Evolutionary conservation across 2,888 invertebrate genomes (phyloP).

Genomic region (Pseudoips prasinana): DNA sequence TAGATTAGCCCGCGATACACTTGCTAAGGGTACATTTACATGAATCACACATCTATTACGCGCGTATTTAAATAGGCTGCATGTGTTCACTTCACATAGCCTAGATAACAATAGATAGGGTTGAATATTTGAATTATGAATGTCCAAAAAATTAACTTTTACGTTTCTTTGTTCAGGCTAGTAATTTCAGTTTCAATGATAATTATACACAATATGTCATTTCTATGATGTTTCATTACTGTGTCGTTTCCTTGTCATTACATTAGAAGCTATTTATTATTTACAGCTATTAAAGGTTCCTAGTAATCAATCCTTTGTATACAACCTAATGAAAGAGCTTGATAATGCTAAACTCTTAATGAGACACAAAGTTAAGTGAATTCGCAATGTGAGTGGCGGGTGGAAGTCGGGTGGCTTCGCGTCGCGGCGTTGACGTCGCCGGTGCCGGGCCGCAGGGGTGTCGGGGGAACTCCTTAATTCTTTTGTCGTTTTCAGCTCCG

Average conservation of each 20-base stretch:
- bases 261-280: neutral
- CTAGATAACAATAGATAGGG: constrained; percentile 64
- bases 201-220: constrained; percentile 24
- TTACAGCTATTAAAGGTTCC: constrained; percentile 14
- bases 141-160: constrained; percentile 28
- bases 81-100: constrained; percentile 74
- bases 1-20: constrained; percentile 71
- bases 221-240: constrained; percentile 13
- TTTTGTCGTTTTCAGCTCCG: constrained; percentile 78
- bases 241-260: constrained; percentile 6
- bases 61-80: constrained; percentile 63
- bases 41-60: constrained; percentile 76
- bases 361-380: constrained; percentile 68
- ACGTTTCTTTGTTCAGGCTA: constrained; percentile 23
- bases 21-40: constrained; percentile 77
- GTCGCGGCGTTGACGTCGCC: constrained; percentile 24
- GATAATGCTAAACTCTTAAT: constrained; percentile 56
- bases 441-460: constrained; percentile 20
- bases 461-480: constrained; percentile 60
- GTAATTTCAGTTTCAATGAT: constrained; percentile 15
- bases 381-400: constrained; percentile 47
- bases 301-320: constrained; percentile 24
- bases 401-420: constrained; percentile 34
- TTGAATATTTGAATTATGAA: constrained; percentile 55
- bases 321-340: constrained; percentile 47